Base-by-base conservation (phyloP, 1,140 invertebrate genomes). In the Plutomurus gul region DNA sequence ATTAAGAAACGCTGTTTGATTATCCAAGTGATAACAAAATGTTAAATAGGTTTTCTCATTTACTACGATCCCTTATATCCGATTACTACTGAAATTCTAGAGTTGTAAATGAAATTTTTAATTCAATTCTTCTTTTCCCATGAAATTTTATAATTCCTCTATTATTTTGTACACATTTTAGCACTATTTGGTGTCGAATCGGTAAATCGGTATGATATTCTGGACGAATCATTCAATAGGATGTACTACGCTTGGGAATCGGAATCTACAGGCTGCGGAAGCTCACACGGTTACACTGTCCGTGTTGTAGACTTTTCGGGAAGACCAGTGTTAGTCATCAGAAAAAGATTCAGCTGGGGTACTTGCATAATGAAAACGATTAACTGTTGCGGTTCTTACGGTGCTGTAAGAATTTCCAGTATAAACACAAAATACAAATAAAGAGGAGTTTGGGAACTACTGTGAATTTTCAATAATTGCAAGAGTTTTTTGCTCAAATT, bases 201-300 rank as follows among this genome's bases (percentile, higher is more conserved):
- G 6, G 27, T 65, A 1, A 27, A 25, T n/a, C 56, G 56, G 8
- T 65, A 65, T 8, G 71, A 73, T 30, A 73, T 73, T 6, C 39
- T 73, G 37, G 71, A 73, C 27, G 37, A 43, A 40, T 40, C 20
- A 4, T 43, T 30, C 10, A 30, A 47, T 13, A 73, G 43, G 20
- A 73, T 73, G 37, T 73, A 43, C 43, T 73, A 43, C 36, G 71
- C 36, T 30, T 73, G 71, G 71, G 37, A 73, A 40, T 20, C 71
- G 10, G 71, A 73, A 4, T 30, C 3, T 47, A 16, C 8, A 27
- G 71, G 71, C 18, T 73, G 37, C 43, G 71, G 71, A 30, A 40
- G 36, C 43, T 47, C 37, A 13, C 37, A 39, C 7, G n/a, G 18
- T 6, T 73, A 30, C 33, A 73, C n/a, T n/a, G 8, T 73, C 36